Percentiles rank a stretch among this genome's conserved stretches.
phyloP scores from a whole-genome alignment of 1,140 invertebrate species.

The Thaumetopoea pityocampa region DNA sequence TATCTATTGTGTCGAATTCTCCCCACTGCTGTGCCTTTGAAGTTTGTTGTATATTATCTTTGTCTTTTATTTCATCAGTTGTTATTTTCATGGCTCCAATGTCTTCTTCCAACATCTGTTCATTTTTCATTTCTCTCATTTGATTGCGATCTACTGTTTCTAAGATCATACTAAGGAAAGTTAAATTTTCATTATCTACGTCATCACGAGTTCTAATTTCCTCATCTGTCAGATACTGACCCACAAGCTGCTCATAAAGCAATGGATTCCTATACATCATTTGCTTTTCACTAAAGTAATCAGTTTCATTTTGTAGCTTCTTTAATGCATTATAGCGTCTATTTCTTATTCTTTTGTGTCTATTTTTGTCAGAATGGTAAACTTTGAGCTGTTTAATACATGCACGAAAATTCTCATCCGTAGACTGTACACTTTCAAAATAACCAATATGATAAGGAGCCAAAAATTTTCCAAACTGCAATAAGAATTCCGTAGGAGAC shows the following conservation, averaged over 20 bases:
- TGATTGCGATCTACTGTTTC: conserved; percentile 82
- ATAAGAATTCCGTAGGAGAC: conserved; percentile 82
- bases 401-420: conserved; percentile 77
- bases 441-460: conserved; percentile 80
- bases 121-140: conserved; percentile 78
- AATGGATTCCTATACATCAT: conserved; percentile 95
- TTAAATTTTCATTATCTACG: conserved; percentile 77
- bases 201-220: conserved; percentile 82
- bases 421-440: conserved; percentile 74
- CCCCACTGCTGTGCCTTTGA: conserved; percentile 60
- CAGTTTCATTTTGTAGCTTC: conserved; percentile 81
- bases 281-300: conserved; percentile 93
- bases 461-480: conserved; percentile 86
- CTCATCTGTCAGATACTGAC: conserved; percentile 87
- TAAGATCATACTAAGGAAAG: conserved; percentile 82
- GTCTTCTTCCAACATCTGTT: conserved; percentile 77
- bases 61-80: conserved; percentile 6
- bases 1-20: conserved; percentile 67
- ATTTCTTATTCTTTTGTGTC: conserved; percentile 83
- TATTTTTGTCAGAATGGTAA: conserved; percentile 72
- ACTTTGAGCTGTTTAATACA: conserved; percentile 76
- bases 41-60: conserved; percentile 2
- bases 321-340: conserved; percentile 89
- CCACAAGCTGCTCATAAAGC: conserved; percentile 92
- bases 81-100: conserved; percentile 25